Base-by-base conservation (phyloP, 2,113 vertebrate species). In the Passer domesticus region DNA sequence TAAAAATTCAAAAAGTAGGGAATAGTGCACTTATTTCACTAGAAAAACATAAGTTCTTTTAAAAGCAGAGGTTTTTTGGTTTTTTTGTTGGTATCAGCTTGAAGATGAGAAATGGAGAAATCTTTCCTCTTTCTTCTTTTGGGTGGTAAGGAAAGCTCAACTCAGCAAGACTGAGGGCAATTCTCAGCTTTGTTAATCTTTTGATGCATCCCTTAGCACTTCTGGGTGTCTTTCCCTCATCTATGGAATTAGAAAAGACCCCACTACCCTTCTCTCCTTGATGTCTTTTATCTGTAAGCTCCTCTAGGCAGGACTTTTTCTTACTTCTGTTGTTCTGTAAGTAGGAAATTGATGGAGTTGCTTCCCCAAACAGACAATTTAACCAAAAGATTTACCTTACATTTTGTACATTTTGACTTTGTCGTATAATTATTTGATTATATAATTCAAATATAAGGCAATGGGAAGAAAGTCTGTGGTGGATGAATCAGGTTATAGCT, bases 41-140 rank as follows among this genome's bases (percentile, higher is more conserved):
- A 39, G 39, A 24, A 69, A 52, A 69, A 6, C 2, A 15, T 5
- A 1, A 1, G 3, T 10, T 60, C 28, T 50, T 60, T 60, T 27
- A 13, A 39, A 60, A 30, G 3, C 1, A 3, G 3, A 39, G 10
- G 0, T 7, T 35, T 35, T 37, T 23, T 41, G 12, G 11, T 27
- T 74, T 39, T 28, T 14, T n/a, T 24, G 24, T 10, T 11, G 2
- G 5, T 50, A 17, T 39, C 23, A 52, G 0, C 23, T 20, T 85
- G 25, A 66, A 56, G 12, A 52, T 33, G 5, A 68, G 20, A 84
- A 60, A 44, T 68, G 2, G 22, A 75, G 15, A 76, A 44, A 75
- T 83, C 11, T 31, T 33, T 47, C 9, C 4, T n/a, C 23, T 79
- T 67, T 72, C 19, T 76, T 76, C 41, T 41, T 8, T 31, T 79